A percentile compares a stretch with the other conserved stretches of the same genome.
Evolutionary conservation across 1,140 invertebrate genomes (phyloP).

Genomic region (Dolichoris vasculosae): DNA sequence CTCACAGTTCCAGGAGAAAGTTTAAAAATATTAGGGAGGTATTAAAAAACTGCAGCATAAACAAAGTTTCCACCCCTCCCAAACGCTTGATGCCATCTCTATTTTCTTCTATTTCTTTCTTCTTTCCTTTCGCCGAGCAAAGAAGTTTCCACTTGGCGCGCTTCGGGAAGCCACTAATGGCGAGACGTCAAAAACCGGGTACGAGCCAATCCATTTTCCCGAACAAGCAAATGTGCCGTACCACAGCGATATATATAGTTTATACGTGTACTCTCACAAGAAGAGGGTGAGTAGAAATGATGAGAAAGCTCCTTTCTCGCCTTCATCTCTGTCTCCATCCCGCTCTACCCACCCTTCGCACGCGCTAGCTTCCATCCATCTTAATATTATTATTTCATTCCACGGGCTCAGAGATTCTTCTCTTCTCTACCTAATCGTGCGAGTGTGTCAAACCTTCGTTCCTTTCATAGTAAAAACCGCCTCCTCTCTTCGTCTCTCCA

Average conservation of each 20-base stretch:
- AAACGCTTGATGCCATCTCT: neutral
- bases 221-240: constrained; percentile 18
- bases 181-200: constrained; percentile 33
- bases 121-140: constrained; percentile 9
- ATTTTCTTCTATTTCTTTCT: constrained; percentile 10
- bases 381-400: constrained; percentile 72
- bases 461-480: constrained; percentile 50
- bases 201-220: constrained; percentile 51
- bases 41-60: constrained; percentile 18
- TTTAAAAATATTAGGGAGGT: neutral
- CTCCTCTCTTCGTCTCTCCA: neutral
- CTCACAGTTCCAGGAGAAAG: neutral
- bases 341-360: constrained; percentile 34
- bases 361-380: constrained; percentile 61
- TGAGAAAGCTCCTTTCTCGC: constrained; percentile 53
- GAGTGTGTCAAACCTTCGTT: constrained; percentile 59
- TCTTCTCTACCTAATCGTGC: constrained; percentile 63
- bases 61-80: constrained; percentile 1
- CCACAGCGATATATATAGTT: neutral
- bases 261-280: neutral
- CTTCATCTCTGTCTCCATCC: constrained; percentile 20
- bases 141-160: constrained; percentile 42
- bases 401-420: constrained; percentile 56
- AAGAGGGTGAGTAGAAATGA: constrained; percentile 29
- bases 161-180: constrained; percentile 46